These are phyloP conservation scores for Pachyramphus minor DNA, from an alignment of 2,113 vertebrate species.

Conservation along the genomic window DNA sequence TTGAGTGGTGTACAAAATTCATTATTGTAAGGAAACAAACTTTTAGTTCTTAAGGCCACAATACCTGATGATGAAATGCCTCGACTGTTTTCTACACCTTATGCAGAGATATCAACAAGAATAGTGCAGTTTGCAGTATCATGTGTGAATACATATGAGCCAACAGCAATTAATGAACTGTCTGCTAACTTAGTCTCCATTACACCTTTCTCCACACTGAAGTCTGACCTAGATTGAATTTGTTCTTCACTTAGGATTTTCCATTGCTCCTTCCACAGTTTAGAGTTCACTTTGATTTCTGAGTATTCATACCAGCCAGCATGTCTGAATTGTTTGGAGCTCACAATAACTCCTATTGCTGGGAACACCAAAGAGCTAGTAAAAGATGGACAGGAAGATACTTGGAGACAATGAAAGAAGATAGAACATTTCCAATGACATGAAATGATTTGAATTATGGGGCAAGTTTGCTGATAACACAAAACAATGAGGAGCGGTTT, in stretches of 20 bases:
- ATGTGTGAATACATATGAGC: neutral
- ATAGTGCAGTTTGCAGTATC: neutral
- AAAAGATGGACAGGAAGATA: neutral
- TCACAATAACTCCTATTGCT: neutral
- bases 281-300: neutral
- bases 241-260: neutral
- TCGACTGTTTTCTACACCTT: neutral
- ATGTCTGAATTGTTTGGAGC: neutral
- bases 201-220: neutral
- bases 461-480: neutral
- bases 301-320: neutral
- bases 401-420: neutral
- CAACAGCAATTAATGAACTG: neutral
- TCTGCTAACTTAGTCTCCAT: neutral
- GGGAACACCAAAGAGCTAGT: neutral
- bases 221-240: neutral
- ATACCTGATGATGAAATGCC: neutral
- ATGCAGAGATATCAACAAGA: neutral
- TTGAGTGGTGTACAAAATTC: neutral
- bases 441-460: neutral
- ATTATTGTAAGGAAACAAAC: neutral
- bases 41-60: neutral
- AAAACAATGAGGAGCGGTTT: neutral
- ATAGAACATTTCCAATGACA: neutral
- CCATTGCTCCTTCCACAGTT: neutral